These are phyloP conservation scores for Chlorospingus semifuscus DNA, from an alignment of 2,797 vertebrate species.

Conservation along the genomic window DNA sequence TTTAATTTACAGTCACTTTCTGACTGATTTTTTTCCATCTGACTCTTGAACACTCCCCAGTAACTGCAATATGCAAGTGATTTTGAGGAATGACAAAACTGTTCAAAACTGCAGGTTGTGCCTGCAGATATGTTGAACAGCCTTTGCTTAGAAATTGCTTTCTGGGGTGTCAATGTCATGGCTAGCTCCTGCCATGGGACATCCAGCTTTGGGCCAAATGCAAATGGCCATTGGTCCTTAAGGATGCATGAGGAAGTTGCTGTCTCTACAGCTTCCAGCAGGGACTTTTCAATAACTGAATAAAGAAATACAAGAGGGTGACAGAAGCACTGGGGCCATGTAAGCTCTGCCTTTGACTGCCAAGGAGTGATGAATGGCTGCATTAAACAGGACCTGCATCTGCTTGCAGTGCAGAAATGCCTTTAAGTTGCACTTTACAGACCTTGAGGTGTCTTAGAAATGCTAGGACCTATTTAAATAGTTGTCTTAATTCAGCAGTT, in stretches of 20 bases:
- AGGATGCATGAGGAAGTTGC: background rate
- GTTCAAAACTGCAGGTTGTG: background rate
- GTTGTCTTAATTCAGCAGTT: background rate
- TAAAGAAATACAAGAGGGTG: background rate
- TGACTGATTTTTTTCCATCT: background rate
- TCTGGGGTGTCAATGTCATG: accelerated
- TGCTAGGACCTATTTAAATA: background rate
- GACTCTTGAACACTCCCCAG: background rate
- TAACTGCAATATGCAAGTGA: background rate
- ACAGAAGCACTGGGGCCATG: accelerated
- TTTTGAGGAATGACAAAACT: background rate
- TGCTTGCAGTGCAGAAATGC: background rate
- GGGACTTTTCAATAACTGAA: background rate
- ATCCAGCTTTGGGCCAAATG: background rate
- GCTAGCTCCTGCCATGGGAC: background rate
- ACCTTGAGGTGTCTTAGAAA: background rate
- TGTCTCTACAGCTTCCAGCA: background rate
- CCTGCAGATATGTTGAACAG: background rate
- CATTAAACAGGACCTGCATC: background rate
- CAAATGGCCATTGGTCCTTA: background rate
- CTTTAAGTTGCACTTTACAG: background rate
- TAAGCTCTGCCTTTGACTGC: background rate
- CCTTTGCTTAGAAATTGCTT: background rate
- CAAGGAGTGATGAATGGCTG: background rate
- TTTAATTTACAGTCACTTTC: background rate